A percentile compares a stretch with the other conserved stretches of the same genome.
Conservation (phyloP, 2,888 invertebrate species). For the Apodemia mormo region DNA sequence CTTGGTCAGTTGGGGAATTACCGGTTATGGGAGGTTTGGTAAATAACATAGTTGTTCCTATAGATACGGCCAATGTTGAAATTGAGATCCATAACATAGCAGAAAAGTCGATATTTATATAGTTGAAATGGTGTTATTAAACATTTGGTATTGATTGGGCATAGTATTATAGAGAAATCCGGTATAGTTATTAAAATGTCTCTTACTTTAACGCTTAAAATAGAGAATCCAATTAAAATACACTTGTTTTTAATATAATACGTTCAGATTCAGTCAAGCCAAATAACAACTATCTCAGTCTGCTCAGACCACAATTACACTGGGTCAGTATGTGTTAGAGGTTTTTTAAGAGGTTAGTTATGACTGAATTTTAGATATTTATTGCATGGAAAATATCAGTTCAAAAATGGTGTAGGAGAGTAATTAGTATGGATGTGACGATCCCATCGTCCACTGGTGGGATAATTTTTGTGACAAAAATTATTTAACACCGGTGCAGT, state of each 20-base stretch:
- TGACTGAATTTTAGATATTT: slow-evolving; percentile 16
- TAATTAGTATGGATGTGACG: too few species aligned
- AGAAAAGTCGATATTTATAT: not conserved
- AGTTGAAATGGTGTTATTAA: slow-evolving; percentile 5
- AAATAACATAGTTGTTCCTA: not conserved
- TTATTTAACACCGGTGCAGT: too few species aligned
- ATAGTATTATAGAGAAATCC: not conserved
- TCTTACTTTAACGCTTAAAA: not conserved
- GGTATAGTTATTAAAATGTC: not conserved
- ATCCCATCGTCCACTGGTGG: too few species aligned
- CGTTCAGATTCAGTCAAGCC: not conserved
- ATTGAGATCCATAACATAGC: not conserved
- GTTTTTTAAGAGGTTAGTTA: not conserved
- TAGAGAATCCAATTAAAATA: not conserved
- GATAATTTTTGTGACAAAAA: too few species aligned
- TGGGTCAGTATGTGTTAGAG: slow-evolving; percentile 9
- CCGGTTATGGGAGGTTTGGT: slow-evolving; percentile 5
- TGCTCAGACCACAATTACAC: not conserved
- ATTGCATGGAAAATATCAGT: slow-evolving; percentile 13
- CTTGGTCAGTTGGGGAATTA: not conserved
- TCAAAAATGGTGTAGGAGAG: not conserved
- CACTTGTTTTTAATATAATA: not conserved
- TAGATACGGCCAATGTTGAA: not conserved
- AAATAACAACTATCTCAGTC: not conserved
- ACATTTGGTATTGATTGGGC: not conserved